A percentile compares a stretch with the other conserved stretches of the same genome.
phyloP scores from a whole-genome alignment of 2,888 invertebrate species.

The Pegoplata infirma region DNA sequence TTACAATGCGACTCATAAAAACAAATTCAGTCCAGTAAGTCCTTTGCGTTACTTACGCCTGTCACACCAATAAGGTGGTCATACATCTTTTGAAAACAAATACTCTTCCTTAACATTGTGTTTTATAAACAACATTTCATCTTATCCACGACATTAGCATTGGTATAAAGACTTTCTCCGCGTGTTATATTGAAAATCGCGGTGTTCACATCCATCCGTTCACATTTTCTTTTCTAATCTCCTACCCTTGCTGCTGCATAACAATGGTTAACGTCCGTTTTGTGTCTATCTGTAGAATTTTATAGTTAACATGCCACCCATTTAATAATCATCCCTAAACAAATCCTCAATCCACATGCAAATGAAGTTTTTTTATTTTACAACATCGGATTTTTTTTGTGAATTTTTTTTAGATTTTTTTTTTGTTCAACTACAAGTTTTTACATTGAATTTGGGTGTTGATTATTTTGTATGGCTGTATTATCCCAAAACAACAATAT shows the following conservation, averaged over 20 bases:
- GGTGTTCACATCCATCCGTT: constrained; percentile 28
- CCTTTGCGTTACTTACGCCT: constrained; percentile 63
- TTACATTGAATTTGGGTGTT: constrained; percentile 40
- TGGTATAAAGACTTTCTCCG: not conserved
- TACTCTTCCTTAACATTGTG: constrained; percentile 19
- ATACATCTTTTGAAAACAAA: constrained; percentile 57
- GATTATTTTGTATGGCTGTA: constrained; percentile 25
- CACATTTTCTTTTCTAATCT: constrained; percentile 35
- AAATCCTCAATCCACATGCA: constrained; percentile 62
- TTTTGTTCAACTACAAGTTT: not conserved
- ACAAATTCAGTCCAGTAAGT: constrained; percentile 55
- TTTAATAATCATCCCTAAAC: constrained; percentile 76
- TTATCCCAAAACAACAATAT: constrained; percentile 44
- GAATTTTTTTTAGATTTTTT: constrained; percentile 32
- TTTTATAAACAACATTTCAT: not conserved
- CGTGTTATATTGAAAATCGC: constrained; percentile 43
- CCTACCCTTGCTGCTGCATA: constrained; percentile 15
- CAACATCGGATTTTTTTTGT: constrained; percentile 3
- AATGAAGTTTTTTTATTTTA: constrained; percentile 43
- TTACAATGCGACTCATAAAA: constrained; percentile 20
- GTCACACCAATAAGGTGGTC: constrained; percentile 67
- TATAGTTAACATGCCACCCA: constrained; percentile 76
- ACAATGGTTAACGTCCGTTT: constrained; percentile 40
- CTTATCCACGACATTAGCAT: not conserved
- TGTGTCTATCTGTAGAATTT: constrained; percentile 64